These are phyloP conservation scores for Anorthoa munda DNA, from an alignment of 2,888 invertebrate genomes.

Conservation along the genomic window DNA sequence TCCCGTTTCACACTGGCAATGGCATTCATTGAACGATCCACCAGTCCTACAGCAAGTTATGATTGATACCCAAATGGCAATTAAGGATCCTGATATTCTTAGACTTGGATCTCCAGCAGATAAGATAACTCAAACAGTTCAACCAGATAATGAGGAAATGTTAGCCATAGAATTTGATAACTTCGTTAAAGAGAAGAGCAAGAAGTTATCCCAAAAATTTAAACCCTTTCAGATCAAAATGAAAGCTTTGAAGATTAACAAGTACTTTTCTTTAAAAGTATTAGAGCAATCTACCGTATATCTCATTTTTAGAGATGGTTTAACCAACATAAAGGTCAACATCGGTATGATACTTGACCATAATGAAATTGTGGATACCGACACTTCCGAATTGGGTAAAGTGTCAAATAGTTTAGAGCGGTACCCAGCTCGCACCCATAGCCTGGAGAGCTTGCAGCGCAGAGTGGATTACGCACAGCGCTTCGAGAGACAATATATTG, in stretches of 20 bases:
- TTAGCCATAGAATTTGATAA: conserved; percentile 86
- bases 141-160: conserved; percentile 84
- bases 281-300: conserved; percentile 85
- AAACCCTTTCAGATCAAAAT: conserved; percentile 87
- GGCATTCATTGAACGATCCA: conserved; percentile 87
- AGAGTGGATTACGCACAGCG: conserved; percentile 79
- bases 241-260: conserved; percentile 87
- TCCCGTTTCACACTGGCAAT: conserved; percentile 86
- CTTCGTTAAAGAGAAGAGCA: conserved; percentile 85
- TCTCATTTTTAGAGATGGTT: conserved; percentile 83
- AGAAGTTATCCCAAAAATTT: conserved; percentile 81
- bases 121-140: conserved; percentile 67
- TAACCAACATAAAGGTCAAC: conserved; percentile 83
- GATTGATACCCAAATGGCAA: conserved; percentile 85
- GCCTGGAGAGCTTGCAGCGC: conserved; percentile 83
- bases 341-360: conserved; percentile 89
- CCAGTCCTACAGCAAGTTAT: conserved; percentile 87
- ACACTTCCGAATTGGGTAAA: conserved; percentile 79
- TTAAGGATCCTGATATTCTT: conserved; percentile 83
- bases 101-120: conserved; percentile 74
- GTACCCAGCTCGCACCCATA: conserved; percentile 80
- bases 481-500: conserved; percentile 75
- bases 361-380: conserved; percentile 88
- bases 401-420: conserved; percentile 76
- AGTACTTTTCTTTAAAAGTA: conserved; percentile 84